Evolutionary conservation across 2,888 invertebrate species (phyloP).

Genomic region (Calliopum simillimum): DNA sequence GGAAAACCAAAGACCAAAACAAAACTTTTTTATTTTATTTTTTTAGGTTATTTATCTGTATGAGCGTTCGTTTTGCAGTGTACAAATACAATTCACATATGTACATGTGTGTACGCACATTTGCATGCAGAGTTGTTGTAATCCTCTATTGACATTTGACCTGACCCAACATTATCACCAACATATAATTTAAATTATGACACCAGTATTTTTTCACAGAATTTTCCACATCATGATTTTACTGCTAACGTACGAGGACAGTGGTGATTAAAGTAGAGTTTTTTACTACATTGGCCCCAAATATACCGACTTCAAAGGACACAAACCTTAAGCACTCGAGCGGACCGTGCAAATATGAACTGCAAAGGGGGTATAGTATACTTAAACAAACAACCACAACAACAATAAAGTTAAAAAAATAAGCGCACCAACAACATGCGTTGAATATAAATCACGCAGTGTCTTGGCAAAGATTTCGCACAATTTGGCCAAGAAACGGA

Average conservation of each 20-base stretch:
- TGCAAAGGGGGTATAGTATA: not conserved
- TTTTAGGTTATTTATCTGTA: too few relatives aligned
- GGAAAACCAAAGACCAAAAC: not conserved
- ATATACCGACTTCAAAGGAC: not conserved
- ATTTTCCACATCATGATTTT: not conserved
- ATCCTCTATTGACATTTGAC: constrained; percentile 5
- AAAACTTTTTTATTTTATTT: too few relatives aligned
- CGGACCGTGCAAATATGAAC: not conserved
- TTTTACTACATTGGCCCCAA: not conserved
- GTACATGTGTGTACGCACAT: too few relatives aligned
- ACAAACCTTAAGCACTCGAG: not conserved
- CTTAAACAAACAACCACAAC: constrained; percentile 13
- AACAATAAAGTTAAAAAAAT: constrained; percentile 17
- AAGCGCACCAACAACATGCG: constrained; percentile 42
- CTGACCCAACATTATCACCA: constrained; percentile 20
- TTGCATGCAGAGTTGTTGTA: too few relatives aligned
- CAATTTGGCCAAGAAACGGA: constrained; percentile 25
- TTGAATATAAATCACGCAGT: constrained; percentile 48
- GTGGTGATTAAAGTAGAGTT: too few relatives aligned
- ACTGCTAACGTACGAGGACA: too few relatives aligned
- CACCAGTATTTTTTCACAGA: not conserved
- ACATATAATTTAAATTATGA: constrained; percentile 17
- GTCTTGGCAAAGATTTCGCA: constrained; percentile 44
- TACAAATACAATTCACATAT: too few relatives aligned
- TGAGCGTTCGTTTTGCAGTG: too few relatives aligned